Base-by-base conservation (phyloP, 2,888 invertebrate genomes). In the Gnatocerus cornutus region DNA sequence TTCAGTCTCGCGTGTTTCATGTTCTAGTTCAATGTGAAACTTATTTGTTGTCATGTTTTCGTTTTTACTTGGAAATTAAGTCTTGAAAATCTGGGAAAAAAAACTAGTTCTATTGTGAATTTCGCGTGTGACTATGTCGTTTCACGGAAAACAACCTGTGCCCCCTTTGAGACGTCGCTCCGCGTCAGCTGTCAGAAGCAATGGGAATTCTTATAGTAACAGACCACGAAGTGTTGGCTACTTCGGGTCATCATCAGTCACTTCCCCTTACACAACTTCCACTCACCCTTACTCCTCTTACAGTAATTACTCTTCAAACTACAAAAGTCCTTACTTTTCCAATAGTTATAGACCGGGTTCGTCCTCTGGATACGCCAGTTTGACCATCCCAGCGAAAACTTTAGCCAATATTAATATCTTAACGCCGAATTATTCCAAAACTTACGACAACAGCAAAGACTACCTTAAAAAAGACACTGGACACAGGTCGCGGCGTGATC, bases 291-390 rank as follows among this genome's bases (percentile, higher is more conserved):
- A 85, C 71, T 82, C 85, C 7, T 70, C 72, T 1, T 68, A 70
- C 27, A 66, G 50, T 21, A 64, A 43, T 9, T 77, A 77, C 67
- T 68, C 71, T 5, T 71, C 76, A 3, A 87, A 83, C 74, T 83
- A 87, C 69, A 83, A 81, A 59, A 84, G 84, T 69, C 84, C 85
- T 1, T 87, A 86, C 74, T 87, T 86, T 76, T 83, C 83, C 45
- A 87, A 86, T 75, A 83, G 85, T 1, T 87, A 86, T 68, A 71
- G 84, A 27, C 84, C 91, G 71, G 90, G 90, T 1, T 89, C 90
- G 30, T 89, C 89, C 9, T n/a, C 61, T 3, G 91, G 91, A 4
- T 92, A 92, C 78, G 92, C 92, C 7, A 90, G 91, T 52, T 85
- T 91, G 21, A 90, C 90, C 66, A 85, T 92, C 73, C 90, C 91